A percentile compares a stretch with the other conserved stretches of the same genome.
Conservation (phyloP, 2,888 invertebrate genomes). For the Cosmia trapezina region DNA sequence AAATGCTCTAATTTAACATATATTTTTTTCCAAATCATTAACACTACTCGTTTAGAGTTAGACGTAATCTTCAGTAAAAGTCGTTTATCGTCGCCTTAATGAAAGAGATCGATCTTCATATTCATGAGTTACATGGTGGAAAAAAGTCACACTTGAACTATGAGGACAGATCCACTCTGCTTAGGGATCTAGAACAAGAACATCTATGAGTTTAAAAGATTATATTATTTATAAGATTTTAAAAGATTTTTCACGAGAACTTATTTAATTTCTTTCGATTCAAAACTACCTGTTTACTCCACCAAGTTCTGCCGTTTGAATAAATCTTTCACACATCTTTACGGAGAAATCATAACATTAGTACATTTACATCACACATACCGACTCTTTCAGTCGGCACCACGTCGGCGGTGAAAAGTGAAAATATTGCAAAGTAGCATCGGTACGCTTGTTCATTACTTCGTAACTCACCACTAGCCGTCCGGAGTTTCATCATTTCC, state of each 20-base stretch:
- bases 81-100: neutral
- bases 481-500: slow-evolving; percentile 61
- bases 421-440: slow-evolving; percentile 53
- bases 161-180: neutral
- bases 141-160: slow-evolving; percentile 37
- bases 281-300: neutral
- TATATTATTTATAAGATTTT: no score
- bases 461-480: slow-evolving; percentile 42
- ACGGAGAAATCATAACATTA: slow-evolving; percentile 41
- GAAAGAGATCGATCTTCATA: slow-evolving; percentile 44
- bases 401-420: slow-evolving; percentile 46
- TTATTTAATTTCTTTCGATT: neutral
- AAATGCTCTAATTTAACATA: no score
- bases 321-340: slow-evolving; percentile 21
- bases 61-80: no score
- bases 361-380: slow-evolving; percentile 27
- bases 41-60: no score
- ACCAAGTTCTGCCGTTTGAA: neutral
- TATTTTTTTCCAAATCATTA: no score
- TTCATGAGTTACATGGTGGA: slow-evolving; percentile 25
- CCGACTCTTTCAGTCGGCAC: slow-evolving; percentile 19
- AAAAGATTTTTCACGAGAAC: slow-evolving; percentile 13
- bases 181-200: slow-evolving; percentile 36
- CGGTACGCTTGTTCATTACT: slow-evolving; percentile 42
- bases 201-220: no score